A percentile compares a stretch with the other conserved stretches of the same genome.
Evolutionary conservation across 2,797 vertebrate genomes (phyloP).

Genomic region (Takifugu ocellatus): DNA sequence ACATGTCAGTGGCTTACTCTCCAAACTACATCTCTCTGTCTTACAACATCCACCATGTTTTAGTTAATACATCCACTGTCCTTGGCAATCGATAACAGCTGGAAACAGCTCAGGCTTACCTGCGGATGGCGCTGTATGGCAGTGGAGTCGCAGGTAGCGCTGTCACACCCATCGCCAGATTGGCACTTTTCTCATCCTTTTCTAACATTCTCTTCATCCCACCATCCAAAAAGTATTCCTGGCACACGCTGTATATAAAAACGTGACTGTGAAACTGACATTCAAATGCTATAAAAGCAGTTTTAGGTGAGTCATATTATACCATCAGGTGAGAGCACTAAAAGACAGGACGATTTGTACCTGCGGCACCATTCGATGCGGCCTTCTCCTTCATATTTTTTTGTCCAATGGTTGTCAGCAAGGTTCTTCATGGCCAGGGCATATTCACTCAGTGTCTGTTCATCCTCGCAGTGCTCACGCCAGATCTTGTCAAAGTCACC

Average conservation of each 20-base stretch:
- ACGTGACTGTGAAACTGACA: background rate
- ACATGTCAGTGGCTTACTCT: background rate
- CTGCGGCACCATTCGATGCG: constrained; percentile 99
- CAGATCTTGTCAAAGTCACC: constrained; percentile 99
- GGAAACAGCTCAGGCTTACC: constrained; percentile 43
- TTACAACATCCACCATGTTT: background rate
- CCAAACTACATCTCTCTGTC: background rate
- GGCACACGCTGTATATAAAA: constrained; percentile 82
- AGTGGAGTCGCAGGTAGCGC: constrained; percentile 70
- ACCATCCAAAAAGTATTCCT: constrained; percentile 95
- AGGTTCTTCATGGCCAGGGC: constrained; percentile 98
- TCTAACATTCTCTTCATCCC: constrained; percentile 93
- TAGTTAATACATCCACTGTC: background rate
- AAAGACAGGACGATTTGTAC: constrained; percentile 56
- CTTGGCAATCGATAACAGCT: background rate
- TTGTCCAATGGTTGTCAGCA: constrained; percentile 96
- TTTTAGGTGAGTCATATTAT: background rate
- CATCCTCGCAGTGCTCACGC: constrained; percentile 97
- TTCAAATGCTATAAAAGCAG: background rate
- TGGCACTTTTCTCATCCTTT: constrained; percentile 90
- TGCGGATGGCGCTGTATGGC: constrained; percentile 46
- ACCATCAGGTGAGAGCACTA: background rate
- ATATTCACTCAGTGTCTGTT: constrained; percentile 94
- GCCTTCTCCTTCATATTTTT: constrained; percentile 91
- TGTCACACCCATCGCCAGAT: constrained; percentile 68